Conservation (phyloP, 2,797 vertebrate genomes). For the Myripristis jacobus region DNA sequence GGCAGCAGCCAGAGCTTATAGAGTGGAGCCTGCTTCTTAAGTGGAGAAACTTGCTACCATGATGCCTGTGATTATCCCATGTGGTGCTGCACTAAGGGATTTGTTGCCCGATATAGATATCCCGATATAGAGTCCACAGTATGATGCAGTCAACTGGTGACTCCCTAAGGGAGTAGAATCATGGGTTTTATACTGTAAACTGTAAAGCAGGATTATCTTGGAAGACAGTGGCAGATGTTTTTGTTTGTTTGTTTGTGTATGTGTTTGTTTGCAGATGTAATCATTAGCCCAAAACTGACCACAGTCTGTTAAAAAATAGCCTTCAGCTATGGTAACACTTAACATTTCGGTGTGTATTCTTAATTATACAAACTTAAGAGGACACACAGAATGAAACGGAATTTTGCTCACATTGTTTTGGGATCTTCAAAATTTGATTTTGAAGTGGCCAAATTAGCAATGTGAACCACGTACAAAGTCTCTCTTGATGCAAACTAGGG, state of each 20-base stretch:
- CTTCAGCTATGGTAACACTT: no score
- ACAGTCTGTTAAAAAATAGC: neutral
- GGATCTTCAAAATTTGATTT: neutral
- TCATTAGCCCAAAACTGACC: neutral
- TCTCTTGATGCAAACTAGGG: no score
- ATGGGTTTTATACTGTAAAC: neutral
- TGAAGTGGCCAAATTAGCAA: neutral
- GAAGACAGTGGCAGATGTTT: neutral
- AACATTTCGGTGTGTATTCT: neutral
- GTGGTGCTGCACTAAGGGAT: constrained; percentile 15
- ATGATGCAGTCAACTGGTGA: constrained; percentile 6
- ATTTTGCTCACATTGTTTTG: no score
- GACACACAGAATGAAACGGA: no score
- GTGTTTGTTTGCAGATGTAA: neutral
- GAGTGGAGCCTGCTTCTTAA: constrained; percentile 41
- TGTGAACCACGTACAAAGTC: no score
- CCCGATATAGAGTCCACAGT: neutral
- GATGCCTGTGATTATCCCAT: constrained; percentile 37
- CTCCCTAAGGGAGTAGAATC: neutral
- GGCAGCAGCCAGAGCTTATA: constrained; percentile 51
- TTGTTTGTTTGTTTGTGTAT: no score
- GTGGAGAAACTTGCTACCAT: constrained; percentile 35
- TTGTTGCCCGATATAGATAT: neutral
- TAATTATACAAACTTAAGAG: neutral
- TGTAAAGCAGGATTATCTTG: neutral